Evolutionary conservation across 1,140 invertebrate genomes (phyloP).

Genomic region (Gryllus bimaculatus): DNA sequence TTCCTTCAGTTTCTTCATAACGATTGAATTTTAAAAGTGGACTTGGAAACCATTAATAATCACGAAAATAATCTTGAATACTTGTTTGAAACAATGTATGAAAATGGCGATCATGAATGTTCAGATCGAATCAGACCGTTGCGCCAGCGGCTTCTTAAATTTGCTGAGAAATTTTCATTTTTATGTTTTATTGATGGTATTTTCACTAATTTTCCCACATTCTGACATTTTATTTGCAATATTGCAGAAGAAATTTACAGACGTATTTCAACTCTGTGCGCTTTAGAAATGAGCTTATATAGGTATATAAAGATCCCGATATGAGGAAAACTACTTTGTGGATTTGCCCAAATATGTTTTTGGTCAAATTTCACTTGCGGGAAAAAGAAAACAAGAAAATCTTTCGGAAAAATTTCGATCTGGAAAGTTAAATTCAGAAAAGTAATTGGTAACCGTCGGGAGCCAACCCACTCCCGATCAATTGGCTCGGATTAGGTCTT

Average conservation of each 20-base stretch:
- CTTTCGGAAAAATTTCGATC: too few species aligned
- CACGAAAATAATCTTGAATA: background rate
- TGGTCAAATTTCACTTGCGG: too few species aligned
- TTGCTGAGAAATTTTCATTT: background rate
- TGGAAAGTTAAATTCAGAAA: too few species aligned
- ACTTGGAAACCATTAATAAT: background rate
- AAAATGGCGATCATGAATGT: too few species aligned
- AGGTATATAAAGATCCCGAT: background rate
- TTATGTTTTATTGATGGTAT: background rate
- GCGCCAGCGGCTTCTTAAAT: background rate
- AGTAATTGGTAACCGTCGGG: too few species aligned
- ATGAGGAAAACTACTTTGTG: background rate
- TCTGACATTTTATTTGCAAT: background rate
- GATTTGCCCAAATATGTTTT: too few species aligned
- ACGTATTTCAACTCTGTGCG: background rate
- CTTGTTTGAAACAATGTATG: background rate
- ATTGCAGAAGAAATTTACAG: background rate
- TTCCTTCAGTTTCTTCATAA: slow-evolving; percentile 2
- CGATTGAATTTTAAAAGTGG: slow-evolving; percentile 7
- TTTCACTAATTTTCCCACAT: background rate
- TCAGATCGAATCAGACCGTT: background rate
- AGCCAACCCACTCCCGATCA: too few species aligned
- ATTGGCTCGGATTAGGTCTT: too few species aligned
- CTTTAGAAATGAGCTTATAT: background rate
- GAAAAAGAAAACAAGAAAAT: too few species aligned